Percentiles rank a stretch among this genome's conserved stretches.
These are phyloP conservation scores for Crenuchus spilurus DNA, from an alignment of 2,797 vertebrate genomes.

Conservation along the genomic window DNA sequence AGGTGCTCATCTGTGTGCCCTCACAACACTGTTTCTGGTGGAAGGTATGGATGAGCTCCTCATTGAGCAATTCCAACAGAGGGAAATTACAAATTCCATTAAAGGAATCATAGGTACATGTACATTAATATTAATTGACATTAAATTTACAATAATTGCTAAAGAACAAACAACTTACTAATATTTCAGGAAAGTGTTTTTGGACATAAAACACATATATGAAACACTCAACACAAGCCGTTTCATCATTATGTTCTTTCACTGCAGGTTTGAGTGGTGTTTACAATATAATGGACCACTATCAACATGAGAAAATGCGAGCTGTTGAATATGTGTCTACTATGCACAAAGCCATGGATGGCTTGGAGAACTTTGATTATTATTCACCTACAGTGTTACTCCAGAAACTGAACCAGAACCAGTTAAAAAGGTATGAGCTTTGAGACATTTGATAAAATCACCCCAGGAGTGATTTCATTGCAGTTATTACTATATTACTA, in stretches of 20 bases:
- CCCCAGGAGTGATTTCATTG: neutral
- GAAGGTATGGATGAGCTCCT: constrained; percentile 70
- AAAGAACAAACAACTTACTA: neutral
- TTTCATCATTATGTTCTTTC: constrained; percentile 2
- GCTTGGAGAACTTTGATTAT: constrained; percentile 73
- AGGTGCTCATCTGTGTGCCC: constrained; percentile 75
- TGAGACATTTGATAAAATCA: neutral
- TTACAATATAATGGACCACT: constrained; percentile 78
- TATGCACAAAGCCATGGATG: constrained; percentile 82
- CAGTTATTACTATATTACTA: neutral
- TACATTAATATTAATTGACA: neutral
- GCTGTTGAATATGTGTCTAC: constrained; percentile 77
- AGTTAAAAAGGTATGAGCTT: constrained; percentile 66
- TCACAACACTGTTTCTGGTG: constrained; percentile 74
- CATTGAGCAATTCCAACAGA: constrained; percentile 67
- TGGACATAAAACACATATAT: neutral
- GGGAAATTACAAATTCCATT: constrained; percentile 59
- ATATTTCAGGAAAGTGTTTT: neutral
- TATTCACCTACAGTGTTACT: constrained; percentile 74
- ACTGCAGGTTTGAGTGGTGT: constrained; percentile 76
- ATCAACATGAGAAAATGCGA: constrained; percentile 74
- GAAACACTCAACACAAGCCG: neutral
- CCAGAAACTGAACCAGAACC: constrained; percentile 62
- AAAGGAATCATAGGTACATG: constrained; percentile 78
- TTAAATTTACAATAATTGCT: neutral